Base-by-base conservation (phyloP, 2,113 vertebrate species). In the Etheostoma spectabile region DNA sequence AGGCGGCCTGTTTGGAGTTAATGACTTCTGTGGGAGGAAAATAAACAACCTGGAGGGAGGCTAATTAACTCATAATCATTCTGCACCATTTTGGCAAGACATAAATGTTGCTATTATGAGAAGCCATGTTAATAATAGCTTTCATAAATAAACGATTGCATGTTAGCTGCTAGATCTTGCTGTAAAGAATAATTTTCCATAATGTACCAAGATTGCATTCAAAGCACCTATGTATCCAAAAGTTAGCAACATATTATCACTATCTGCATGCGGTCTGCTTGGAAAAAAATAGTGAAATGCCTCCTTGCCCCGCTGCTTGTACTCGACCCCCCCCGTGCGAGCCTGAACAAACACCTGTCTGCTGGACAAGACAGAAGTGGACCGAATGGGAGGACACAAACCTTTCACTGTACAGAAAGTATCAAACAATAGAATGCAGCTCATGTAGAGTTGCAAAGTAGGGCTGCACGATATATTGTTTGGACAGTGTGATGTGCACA, bases 1-100 rank as follows among this genome's bases (percentile, higher is more conserved):
- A 55, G 72, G 59, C 33, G 3, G 65, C 61, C 70, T 57, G 74
- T 86, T 87, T 64, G 53, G 76, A 86, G 83, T 86, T 86, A 71
- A 56, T 80, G 78, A 80, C 81, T 85, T 84, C 80, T 83, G 74
- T 76, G 64, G 77, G 88, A 87, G 79, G 76, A 89, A 88, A 91
- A 93, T 94, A 92, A 86, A 91, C 91, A 93, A 87, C 87, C 83
- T 87, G 63, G 52, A 92, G 80, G 87, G 79, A 83, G 80, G 87
- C 89, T 92, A 92, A 94, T 93, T 93, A 94, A 91, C 85, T 88
- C 68, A 77, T 89, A 89, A 91, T 93, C 82, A 89, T 93, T 91
- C 88, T 82, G 80, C 82, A 80, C 88, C 78, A 73, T 88, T 84
- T 91, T 87, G 79, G 87, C 74, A 66, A 84, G 84, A 83, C 83